phyloP scores from a whole-genome alignment of 2,113 vertebrate species.

The Camelus bactrianus region DNA sequence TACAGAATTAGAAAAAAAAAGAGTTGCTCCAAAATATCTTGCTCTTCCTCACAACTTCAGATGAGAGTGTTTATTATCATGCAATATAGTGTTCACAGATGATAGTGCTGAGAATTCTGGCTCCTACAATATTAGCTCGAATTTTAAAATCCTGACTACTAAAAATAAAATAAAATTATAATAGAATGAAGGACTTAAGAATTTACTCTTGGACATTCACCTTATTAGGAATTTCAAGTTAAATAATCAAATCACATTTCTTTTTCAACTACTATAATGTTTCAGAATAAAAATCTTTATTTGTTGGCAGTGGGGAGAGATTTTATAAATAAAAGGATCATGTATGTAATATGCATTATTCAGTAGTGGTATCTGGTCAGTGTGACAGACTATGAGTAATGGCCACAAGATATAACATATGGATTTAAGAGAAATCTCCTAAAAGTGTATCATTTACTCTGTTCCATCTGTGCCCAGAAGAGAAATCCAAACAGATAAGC shows the following conservation, averaged over 20 bases:
- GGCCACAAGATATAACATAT: not conserved
- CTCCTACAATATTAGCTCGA: not conserved
- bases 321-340: not conserved
- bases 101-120: not conserved
- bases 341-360: not conserved
- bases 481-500: slow-evolving; percentile 56
- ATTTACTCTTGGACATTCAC: not conserved
- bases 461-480: slow-evolving; percentile 46
- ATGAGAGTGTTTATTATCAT: not conserved
- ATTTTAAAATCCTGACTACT: slow-evolving; percentile 34
- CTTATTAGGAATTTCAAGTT: slow-evolving; percentile 17
- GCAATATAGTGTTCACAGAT: not conserved
- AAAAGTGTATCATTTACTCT: slow-evolving; percentile 45
- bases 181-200: not conserved
- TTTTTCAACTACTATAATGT: slow-evolving; percentile 27
- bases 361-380: not conserved
- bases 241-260: slow-evolving; percentile 1
- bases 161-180: slow-evolving; percentile 31
- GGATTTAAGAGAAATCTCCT: slow-evolving; percentile 10
- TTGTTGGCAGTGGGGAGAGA: not conserved
- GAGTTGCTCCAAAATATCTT: not conserved
- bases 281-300: slow-evolving; percentile 60
- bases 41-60: not conserved
- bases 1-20: not conserved
- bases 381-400: not conserved